Percentiles rank a stretch among this genome's conserved stretches.
These are phyloP conservation scores for Acanthisitta chloris DNA, from an alignment of 2,113 vertebrate species.

Conservation along the genomic window DNA sequence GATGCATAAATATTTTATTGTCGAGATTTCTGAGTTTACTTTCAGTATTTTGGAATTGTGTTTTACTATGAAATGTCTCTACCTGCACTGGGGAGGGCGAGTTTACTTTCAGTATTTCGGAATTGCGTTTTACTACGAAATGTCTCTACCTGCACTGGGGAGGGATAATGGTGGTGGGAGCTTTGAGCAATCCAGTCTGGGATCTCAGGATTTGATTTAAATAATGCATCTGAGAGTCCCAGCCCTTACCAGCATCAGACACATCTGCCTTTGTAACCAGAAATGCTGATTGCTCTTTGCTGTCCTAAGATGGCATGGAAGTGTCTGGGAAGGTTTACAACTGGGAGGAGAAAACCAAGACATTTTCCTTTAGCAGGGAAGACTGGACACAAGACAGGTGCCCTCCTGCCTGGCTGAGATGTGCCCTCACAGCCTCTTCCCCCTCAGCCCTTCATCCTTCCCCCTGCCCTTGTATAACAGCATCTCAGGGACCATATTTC, in stretches of 20 bases:
- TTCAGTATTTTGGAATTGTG: neutral
- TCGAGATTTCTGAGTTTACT: neutral
- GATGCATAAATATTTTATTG: constrained; percentile 42
- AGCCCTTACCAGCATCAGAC: neutral
- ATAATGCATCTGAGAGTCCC: neutral
- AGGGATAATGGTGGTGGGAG: neutral
- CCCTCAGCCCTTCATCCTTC: neutral
- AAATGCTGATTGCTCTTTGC: neutral
- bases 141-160: neutral
- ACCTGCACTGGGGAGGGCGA: neutral
- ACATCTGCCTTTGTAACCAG: neutral
- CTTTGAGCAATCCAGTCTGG: neutral
- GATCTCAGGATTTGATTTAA: neutral
- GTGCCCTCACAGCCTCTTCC: neutral
- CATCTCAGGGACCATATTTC: neutral
- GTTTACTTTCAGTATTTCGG: neutral
- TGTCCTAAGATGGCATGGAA: neutral
- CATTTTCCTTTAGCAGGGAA: neutral
- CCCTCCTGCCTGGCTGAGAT: accelerated
- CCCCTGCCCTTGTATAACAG: neutral
- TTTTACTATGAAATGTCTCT: neutral
- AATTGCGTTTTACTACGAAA: neutral
- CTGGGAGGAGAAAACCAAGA: neutral
- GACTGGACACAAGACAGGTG: neutral
- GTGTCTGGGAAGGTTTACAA: neutral